Percentiles rank a stretch among this genome's conserved stretches.
These are phyloP conservation scores for Hirtodrosophila histrioides DNA, from an alignment of 2,888 invertebrate genomes.

Conservation along the genomic window DNA sequence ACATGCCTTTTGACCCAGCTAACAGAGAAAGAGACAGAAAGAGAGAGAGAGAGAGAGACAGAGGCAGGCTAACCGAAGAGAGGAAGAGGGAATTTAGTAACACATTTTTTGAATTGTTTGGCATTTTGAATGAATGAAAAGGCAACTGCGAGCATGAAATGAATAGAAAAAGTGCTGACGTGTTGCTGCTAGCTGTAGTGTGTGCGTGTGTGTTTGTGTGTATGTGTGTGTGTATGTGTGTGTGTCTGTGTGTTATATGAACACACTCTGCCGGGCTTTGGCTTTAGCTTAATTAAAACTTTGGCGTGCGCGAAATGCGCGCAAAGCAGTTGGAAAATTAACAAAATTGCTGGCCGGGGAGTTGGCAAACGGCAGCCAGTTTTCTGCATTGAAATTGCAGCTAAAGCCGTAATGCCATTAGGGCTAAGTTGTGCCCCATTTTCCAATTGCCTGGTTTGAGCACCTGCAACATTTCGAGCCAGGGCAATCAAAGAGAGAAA, in stretches of 20 bases:
- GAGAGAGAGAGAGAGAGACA: not conserved
- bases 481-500: not conserved
- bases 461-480: slow-evolving; percentile 25
- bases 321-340: slow-evolving; percentile 74
- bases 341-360: slow-evolving; percentile 58
- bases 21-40: not conserved
- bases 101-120: slow-evolving; percentile 71
- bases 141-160: slow-evolving; percentile 38
- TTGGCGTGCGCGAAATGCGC: slow-evolving; percentile 58
- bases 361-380: not conserved
- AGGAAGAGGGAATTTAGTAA: slow-evolving; percentile 40
- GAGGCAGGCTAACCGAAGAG: not conserved
- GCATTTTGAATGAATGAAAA: slow-evolving; percentile 63
- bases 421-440: slow-evolving; percentile 21
- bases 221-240: slow-evolving; percentile 17
- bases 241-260: slow-evolving; percentile 4
- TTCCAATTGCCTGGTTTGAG: slow-evolving; percentile 24
- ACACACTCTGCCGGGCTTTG: slow-evolving; percentile 33
- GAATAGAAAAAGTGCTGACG: slow-evolving; percentile 45
- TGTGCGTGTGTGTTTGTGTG: slow-evolving; percentile 11
- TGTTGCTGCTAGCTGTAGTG: slow-evolving; percentile 12
- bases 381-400: slow-evolving; percentile 42
- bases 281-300: slow-evolving; percentile 74
- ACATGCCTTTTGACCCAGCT: slow-evolving; percentile 36
- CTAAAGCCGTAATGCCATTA: slow-evolving; percentile 42